Evolutionary conservation across 1,140 invertebrate species (phyloP).

Genomic region (Atta colombica): DNA sequence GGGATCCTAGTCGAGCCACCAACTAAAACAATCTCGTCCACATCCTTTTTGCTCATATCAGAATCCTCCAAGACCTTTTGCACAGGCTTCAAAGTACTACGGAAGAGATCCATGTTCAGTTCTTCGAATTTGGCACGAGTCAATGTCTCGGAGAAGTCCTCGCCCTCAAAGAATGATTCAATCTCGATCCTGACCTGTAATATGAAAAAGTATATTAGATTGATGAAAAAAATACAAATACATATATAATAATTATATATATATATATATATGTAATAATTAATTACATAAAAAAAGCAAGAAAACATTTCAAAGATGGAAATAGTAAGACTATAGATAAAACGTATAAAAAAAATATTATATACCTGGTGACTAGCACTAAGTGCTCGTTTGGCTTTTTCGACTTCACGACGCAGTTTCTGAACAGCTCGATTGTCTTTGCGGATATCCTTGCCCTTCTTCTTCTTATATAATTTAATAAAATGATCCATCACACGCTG

Average conservation of each 20-base stretch:
- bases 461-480: slow-evolving; percentile 99
- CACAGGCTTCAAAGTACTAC: slow-evolving; percentile 99
- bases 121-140: slow-evolving; percentile 99
- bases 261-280: slow-evolving; percentile 1
- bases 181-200: slow-evolving; percentile 97
- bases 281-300: neutral
- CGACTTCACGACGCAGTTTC: slow-evolving; percentile 98
- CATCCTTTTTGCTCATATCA: slow-evolving; percentile 99
- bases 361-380: slow-evolving; percentile 95
- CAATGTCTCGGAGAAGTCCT: slow-evolving; percentile 99
- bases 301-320: neutral
- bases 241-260: no score
- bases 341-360: slow-evolving; percentile 5
- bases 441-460: slow-evolving; percentile 99
- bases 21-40: slow-evolving; percentile 99
- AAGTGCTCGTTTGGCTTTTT: slow-evolving; percentile 98
- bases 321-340: neutral
- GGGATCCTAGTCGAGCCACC: slow-evolving; percentile 99
- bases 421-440: slow-evolving; percentile 98
- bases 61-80: slow-evolving; percentile 99
- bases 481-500: slow-evolving; percentile 99
- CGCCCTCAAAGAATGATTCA: slow-evolving; percentile 99
- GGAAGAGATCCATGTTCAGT: slow-evolving; percentile 99
- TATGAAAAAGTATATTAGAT: neutral
- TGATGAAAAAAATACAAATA: neutral